These are phyloP conservation scores for Cirrhinus molitorella DNA, from an alignment of 2,797 vertebrate genomes.

Conservation along the genomic window DNA sequence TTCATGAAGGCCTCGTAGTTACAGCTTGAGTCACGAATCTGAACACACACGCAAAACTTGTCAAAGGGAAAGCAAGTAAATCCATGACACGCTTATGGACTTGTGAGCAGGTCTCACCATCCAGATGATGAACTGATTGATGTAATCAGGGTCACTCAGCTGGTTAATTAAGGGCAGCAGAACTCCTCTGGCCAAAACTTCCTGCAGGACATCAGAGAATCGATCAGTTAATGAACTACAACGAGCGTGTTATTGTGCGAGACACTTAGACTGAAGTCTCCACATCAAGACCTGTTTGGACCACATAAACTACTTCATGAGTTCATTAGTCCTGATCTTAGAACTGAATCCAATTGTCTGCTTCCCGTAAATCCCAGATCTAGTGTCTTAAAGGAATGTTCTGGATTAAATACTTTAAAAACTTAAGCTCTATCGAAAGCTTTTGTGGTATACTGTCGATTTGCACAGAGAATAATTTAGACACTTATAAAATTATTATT, in stretches of 20 bases:
- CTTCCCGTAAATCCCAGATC: neutral
- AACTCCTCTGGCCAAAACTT: constrained; percentile 96
- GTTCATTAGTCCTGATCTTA: neutral
- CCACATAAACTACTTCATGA: neutral
- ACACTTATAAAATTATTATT: neutral
- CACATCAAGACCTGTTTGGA: neutral
- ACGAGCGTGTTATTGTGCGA: neutral
- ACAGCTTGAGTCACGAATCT: constrained; percentile 98
- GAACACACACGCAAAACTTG: neutral
- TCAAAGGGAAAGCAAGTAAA: neutral
- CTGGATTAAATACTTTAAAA: neutral
- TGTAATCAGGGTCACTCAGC: constrained; percentile 99
- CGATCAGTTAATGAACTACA: neutral
- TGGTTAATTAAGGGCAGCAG: constrained; percentile 98
- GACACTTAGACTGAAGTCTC: neutral
- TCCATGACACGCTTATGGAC: neutral
- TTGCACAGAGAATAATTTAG: neutral
- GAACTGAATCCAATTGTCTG: neutral
- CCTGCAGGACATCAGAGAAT: constrained; percentile 74
- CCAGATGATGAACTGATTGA: constrained; percentile 99
- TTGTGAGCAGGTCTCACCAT: constrained; percentile 85
- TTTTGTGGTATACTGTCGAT: no score
- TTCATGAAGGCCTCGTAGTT: constrained; percentile 99
- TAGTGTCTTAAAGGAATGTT: neutral
- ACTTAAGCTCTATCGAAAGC: neutral